Percentiles rank a stretch among this genome's conserved stretches.
phyloP scores from a whole-genome alignment of 2,888 invertebrate species.

The Lycaena phlaeas region DNA sequence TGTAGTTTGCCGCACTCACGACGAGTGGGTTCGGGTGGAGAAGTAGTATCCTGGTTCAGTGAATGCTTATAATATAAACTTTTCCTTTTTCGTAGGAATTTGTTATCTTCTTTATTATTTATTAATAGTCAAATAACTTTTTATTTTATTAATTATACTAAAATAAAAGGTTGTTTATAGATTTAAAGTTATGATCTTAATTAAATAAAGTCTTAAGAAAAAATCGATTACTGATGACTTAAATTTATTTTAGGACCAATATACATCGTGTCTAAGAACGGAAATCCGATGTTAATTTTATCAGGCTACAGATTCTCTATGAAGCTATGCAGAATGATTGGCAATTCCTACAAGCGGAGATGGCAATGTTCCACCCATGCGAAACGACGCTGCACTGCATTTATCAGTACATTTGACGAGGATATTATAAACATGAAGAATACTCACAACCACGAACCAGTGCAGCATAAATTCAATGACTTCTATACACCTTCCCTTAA shows the following conservation, averaged over 20 bases:
- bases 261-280: constrained; percentile 1
- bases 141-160: no score
- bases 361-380: constrained; percentile 6
- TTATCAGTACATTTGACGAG: constrained; percentile 3
- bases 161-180: no score
- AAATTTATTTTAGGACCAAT: neutral
- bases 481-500: no score
- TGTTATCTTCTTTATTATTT: no score
- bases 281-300: constrained; percentile 1
- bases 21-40: no score
- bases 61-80: no score
- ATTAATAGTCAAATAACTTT: no score
- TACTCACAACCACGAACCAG: constrained; percentile 10
- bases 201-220: no score
- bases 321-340: neutral
- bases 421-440: constrained; percentile 8
- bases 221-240: neutral
- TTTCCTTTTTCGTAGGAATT: no score
- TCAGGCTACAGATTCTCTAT: constrained; percentile 7
- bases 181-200: no score
- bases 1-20: no score
- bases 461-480: neutral
- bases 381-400: neutral
- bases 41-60: no score
- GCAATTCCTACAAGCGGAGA: neutral